Percentiles rank a stretch among this genome's conserved stretches.
Conservation (phyloP, 1,140 invertebrate species). For the Sesamia nonagrioides region DNA sequence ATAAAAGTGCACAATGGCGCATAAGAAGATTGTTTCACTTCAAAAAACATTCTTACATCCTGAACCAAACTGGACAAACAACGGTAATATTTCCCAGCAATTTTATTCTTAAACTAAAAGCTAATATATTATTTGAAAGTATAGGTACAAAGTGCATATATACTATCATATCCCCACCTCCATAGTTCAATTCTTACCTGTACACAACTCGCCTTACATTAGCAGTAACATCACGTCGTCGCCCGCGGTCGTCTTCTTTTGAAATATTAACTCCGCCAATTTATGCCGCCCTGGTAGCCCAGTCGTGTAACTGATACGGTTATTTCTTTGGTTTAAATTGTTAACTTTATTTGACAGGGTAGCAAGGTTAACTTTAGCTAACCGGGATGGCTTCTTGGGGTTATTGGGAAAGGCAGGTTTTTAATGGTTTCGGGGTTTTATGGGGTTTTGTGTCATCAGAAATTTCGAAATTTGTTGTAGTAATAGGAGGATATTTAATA, state of each 20-base stretch:
- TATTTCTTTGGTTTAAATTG: conserved; percentile 24
- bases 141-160: conserved; percentile 23
- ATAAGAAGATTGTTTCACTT: no score
- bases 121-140: conserved; percentile 30
- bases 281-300: conserved; percentile 48
- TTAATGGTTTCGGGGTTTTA: no score
- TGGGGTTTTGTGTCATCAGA: no score
- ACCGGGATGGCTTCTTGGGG: neutral
- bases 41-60: neutral
- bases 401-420: neutral
- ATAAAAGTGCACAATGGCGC: no score
- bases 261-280: conserved; percentile 54
- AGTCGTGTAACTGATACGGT: conserved; percentile 40
- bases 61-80: neutral
- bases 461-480: no score
- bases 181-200: conserved; percentile 41
- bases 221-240: conserved; percentile 44
- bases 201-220: conserved; percentile 28
- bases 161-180: conserved; percentile 15
- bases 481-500: no score
- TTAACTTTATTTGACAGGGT: conserved; percentile 8
- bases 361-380: conserved; percentile 1
- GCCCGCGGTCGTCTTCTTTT: conserved; percentile 50
- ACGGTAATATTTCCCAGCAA: neutral
- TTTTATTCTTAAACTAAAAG: neutral